Evolutionary conservation across 2,888 invertebrate genomes (phyloP).

Genomic region (Esperia sulphurella): DNA sequence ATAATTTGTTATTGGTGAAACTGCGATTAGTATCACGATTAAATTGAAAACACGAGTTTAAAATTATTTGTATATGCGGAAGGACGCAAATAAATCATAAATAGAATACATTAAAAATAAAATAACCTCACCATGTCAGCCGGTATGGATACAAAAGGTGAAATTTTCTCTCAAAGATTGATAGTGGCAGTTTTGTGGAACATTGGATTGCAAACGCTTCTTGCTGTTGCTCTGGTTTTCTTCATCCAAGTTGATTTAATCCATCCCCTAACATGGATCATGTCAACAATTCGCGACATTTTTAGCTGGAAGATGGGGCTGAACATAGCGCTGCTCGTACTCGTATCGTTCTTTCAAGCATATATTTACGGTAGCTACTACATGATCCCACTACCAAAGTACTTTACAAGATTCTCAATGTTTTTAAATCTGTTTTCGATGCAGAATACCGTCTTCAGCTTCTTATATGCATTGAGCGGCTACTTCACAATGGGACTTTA

Average conservation of each 20-base stretch:
- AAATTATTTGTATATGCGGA: too few species aligned
- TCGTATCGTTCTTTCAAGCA: slow-evolving; percentile 84
- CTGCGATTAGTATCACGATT: not conserved
- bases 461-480: slow-evolving; percentile 82
- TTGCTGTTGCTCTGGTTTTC: slow-evolving; percentile 71
- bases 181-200: slow-evolving; percentile 80
- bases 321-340: slow-evolving; percentile 81
- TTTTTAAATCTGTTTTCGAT: slow-evolving; percentile 81
- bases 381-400: slow-evolving; percentile 79
- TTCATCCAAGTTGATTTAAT: slow-evolving; percentile 81
- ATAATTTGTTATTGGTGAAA: too few species aligned
- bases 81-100: too few species aligned
- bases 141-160: slow-evolving; percentile 65
- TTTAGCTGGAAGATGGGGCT: slow-evolving; percentile 82
- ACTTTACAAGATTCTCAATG: slow-evolving; percentile 83
- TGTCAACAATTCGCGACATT: slow-evolving; percentile 78
- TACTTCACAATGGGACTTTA: slow-evolving; percentile 84
- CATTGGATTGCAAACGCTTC: slow-evolving; percentile 75
- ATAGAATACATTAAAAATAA: not conserved
- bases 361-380: slow-evolving; percentile 85
- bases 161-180: slow-evolving; percentile 81
- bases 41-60: not conserved
- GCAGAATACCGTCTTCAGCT: slow-evolving; percentile 77
- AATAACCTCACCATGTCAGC: slow-evolving; percentile 14
- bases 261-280: slow-evolving; percentile 83